Evolutionary conservation across 2,113 vertebrate species (phyloP).

Genomic region (Phalacrocorax pelagicus): DNA sequence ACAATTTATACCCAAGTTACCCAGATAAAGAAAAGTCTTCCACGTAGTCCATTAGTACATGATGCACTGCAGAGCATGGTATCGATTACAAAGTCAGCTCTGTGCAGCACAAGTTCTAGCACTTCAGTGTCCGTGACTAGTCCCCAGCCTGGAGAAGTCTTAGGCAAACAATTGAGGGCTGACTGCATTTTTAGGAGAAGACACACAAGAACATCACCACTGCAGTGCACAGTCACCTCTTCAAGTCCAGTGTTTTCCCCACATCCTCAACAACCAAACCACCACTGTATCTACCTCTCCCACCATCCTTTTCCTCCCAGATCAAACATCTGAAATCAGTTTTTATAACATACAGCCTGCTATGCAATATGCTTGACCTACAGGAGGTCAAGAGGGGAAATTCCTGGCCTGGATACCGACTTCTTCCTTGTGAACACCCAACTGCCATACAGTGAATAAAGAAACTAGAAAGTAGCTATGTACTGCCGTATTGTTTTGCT

Average conservation of each 20-base stretch:
- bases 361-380: background rate
- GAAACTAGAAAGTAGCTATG: background rate
- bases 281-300: background rate
- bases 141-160: accelerated
- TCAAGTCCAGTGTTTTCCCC: background rate
- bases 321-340: background rate
- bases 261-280: background rate
- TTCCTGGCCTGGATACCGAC: background rate
- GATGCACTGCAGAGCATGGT: background rate
- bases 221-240: background rate
- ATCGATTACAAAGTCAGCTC: background rate
- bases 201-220: background rate
- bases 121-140: accelerated
- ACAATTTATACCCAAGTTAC: background rate
- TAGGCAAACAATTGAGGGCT: background rate
- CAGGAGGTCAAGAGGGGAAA: background rate
- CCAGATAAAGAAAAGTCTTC: background rate
- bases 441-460: background rate
- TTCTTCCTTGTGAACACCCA: background rate
- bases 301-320: background rate
- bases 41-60: background rate
- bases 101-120: background rate
- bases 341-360: background rate
- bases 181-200: background rate
- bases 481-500: background rate